These are phyloP conservation scores for Otolemur garnettii DNA, from an alignment of 2,113 vertebrate species.

Conservation along the genomic window DNA sequence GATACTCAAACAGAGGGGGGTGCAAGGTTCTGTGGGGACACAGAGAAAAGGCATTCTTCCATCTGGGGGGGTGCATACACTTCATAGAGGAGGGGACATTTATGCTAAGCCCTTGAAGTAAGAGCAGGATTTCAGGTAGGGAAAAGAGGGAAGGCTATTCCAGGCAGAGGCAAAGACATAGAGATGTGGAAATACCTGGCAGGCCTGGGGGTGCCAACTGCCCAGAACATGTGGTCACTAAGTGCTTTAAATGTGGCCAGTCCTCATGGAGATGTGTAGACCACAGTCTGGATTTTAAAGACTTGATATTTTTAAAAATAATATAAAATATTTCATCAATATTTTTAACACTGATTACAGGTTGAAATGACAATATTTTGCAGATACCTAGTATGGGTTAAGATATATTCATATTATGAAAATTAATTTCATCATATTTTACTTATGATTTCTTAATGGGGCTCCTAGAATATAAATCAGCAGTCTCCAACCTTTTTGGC, in stretches of 20 bases:
- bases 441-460: background rate
- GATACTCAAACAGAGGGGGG: background rate
- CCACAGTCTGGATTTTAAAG: conserved; percentile 36
- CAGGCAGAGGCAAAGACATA: background rate
- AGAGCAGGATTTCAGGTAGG: background rate
- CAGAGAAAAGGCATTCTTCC: background rate
- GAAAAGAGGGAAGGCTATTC: background rate
- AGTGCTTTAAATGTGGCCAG: background rate
- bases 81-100: background rate
- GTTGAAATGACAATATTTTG: conserved; percentile 12
- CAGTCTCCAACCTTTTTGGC: no score
- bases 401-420: background rate
- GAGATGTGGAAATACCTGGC: background rate
- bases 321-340: background rate
- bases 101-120: background rate
- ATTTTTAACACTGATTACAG: background rate
- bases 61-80: background rate
- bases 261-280: background rate
- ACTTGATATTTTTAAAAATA: background rate
- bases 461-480: background rate
- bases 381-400: background rate
- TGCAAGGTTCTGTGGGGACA: background rate
- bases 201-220: background rate
- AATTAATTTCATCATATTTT: conserved; percentile 39
- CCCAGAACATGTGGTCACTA: background rate